Evolutionary conservation across 2,888 invertebrate genomes (phyloP), one percentile per base, ranked within the genome.

Genomic region (Tryphoninae sp.): DNA sequence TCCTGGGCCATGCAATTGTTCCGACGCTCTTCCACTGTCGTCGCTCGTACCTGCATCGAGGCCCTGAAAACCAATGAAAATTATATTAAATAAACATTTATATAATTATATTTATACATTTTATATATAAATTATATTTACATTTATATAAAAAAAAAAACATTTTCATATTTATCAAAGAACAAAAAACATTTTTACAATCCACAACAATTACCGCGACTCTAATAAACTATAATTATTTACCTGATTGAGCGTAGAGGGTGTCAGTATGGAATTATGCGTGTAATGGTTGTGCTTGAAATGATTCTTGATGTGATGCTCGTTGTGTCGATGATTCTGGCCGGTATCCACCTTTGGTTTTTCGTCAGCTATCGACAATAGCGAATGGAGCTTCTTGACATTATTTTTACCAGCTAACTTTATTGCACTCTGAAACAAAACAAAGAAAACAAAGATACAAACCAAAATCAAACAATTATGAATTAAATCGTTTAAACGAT

Each of bases 21-120:
- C 96, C 88, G 96, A 96, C 89, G 96, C 96, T 92, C 96, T 94
- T 90, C 96, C 96, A 93, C 96, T 96, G 93, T 96, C 96, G 93
- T 96, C 96, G 92, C 96, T 96, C 92, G 96, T 96, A 91, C 96
- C 96, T 92, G 96, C 95, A 94, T 96, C 96, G 89, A 96, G 94
- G 93, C 95, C 95, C 96, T 96, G 19, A 76, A 78, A 61, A 40
- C 16, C 55, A 53, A 77, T 58, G 74, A 64, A 67, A 80, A 26
- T 53, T 19, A 19, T 13, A 11, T 11, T 68, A 78, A 59, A 80
- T 67, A 75, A 80, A 73, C 26, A 42, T 58, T 58, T 1, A 19
- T 19, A 19, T 19, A 19, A 19, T 19, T 19, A 19, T 19, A 19
- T 19, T 19, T 19, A 19, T 19, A 19, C 19, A 19, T 19, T 19